phyloP scores from a whole-genome alignment of 53 echinoderm and acorn worm species.

The Holothuria leucospilota region DNA sequence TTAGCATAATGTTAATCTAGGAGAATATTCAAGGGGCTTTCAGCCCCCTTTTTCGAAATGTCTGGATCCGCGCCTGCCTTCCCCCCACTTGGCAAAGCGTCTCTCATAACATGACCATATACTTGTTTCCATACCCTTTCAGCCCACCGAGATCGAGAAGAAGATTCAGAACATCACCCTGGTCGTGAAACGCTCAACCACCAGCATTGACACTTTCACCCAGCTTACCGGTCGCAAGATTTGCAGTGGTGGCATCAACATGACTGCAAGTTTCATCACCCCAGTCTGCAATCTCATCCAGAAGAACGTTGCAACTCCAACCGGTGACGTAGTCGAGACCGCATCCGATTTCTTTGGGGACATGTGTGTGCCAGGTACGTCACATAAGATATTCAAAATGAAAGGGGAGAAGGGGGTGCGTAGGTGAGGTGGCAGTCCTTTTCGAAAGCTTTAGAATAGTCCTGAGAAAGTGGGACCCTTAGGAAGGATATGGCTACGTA shows the following conservation, averaged over 20 bases:
- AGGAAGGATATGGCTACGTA: too few relatives aligned
- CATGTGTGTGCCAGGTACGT: conserved; percentile 89
- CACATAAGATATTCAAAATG: neutral
- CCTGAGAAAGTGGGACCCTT: too few relatives aligned
- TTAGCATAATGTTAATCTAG: too few relatives aligned
- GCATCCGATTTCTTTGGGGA: conserved; percentile 81
- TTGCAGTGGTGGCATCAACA: conserved; percentile 77
- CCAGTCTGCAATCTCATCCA: conserved; percentile 87
- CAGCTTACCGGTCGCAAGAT: conserved; percentile 67
- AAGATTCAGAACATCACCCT: conserved; percentile 85
- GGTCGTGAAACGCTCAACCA: conserved; percentile 42
- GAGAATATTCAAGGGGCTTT: too few relatives aligned
- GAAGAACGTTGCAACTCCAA: conserved; percentile 67
- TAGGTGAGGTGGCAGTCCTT: too few relatives aligned
- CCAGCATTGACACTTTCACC: conserved; percentile 51
- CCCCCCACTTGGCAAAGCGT: too few relatives aligned
- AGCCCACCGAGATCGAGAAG: conserved; percentile 51
- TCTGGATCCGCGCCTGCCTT: too few relatives aligned
- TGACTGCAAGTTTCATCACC: conserved; percentile 72
- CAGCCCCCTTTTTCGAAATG: too few relatives aligned
- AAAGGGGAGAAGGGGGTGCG: too few relatives aligned
- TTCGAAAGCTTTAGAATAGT: too few relatives aligned
- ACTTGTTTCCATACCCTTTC: neutral
- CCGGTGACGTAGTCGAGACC: conserved; percentile 79
- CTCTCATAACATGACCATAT: neutral